These are phyloP conservation scores for Diaperis boleti DNA, from an alignment of 2,888 invertebrate species.

Conservation along the genomic window DNA sequence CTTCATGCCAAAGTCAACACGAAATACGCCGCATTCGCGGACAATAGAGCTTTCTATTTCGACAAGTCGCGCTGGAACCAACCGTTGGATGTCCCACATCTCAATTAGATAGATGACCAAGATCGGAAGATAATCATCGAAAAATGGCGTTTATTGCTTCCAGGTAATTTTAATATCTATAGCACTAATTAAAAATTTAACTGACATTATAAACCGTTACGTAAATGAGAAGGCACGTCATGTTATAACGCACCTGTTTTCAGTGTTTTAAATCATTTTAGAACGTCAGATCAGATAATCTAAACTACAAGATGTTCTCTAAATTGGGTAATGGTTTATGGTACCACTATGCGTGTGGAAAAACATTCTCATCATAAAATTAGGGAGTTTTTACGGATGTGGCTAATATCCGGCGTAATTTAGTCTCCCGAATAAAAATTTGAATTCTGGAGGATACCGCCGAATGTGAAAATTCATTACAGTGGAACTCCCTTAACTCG, in stretches of 20 bases:
- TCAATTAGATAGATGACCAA: conserved; percentile 7
- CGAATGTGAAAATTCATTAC: background rate
- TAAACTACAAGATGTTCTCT: conserved; percentile 14
- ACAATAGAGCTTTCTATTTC: conserved; percentile 32
- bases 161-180: conserved; percentile 21
- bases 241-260: conserved; percentile 29
- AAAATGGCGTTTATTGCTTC: conserved; percentile 26
- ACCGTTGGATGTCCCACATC: conserved; percentile 21
- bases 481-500: no score
- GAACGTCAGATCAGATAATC: conserved; percentile 15
- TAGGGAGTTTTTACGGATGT: conserved; percentile 30
- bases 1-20: background rate
- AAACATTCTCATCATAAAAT: conserved; percentile 28
- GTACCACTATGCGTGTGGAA: conserved; percentile 2
- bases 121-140: conserved; percentile 12
- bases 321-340: conserved; percentile 19
- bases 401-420: conserved; percentile 37
- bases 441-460: conserved; percentile 21
- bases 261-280: conserved; percentile 28
- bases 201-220: conserved; percentile 39
- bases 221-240: conserved; percentile 28
- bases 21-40: conserved; percentile 1
- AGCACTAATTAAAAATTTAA: conserved; percentile 37
- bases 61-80: conserved; percentile 8
- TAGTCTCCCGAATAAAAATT: conserved; percentile 26